Evolutionary conservation across 1,140 invertebrate genomes (phyloP), one percentile per base, ranked within the genome.

Genomic region (Neocloeon triangulifer): DNA sequence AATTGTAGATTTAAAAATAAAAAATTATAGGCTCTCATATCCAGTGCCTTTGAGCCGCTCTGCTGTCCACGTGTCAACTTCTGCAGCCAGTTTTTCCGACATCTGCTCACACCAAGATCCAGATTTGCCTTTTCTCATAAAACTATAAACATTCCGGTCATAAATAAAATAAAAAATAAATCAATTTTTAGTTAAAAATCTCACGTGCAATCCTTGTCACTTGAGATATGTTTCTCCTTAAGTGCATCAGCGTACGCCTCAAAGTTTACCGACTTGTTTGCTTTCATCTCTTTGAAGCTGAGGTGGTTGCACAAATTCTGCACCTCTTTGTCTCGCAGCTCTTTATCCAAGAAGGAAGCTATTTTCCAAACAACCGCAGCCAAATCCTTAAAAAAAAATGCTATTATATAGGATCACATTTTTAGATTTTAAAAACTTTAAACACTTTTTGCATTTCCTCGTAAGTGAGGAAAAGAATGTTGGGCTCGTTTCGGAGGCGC

Each of bases 401-500:
- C 61, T 34, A 34, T 5, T 13, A 5, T n/a, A n/a, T n/a, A n/a
- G n/a, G n/a, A n/a, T n/a, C n/a, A n/a, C n/a, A n/a, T n/a, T n/a
- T n/a, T n/a, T n/a, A n/a, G n/a, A n/a, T n/a, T n/a, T 13, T 7
- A 28, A 12, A 30, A 21, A 19, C 26, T 25, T 7, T 20, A 25
- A 19, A n/a, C 41, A 58, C 53, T 33, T 55, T 43, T 45, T 69
- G 69, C 66, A 75, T 69, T 2, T 70, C 59, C 45, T 75, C 71
- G 41, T 68, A 75, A 29, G 53, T 65, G 6, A 69, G 42, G 38
- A 70, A 68, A 2, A 69, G 48, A 10, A 73, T 39, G 38, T 73
- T 67, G 0, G 52, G 43, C 15, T 62, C 35, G 19, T 64, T 43
- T 21, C 59, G 48, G 7, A 50, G 41, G 14, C 63, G 49, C 68